Percentiles rank a stretch among this genome's conserved stretches.
phyloP scores from a whole-genome alignment of 2,888 invertebrate genomes.

The Leucania comma region DNA sequence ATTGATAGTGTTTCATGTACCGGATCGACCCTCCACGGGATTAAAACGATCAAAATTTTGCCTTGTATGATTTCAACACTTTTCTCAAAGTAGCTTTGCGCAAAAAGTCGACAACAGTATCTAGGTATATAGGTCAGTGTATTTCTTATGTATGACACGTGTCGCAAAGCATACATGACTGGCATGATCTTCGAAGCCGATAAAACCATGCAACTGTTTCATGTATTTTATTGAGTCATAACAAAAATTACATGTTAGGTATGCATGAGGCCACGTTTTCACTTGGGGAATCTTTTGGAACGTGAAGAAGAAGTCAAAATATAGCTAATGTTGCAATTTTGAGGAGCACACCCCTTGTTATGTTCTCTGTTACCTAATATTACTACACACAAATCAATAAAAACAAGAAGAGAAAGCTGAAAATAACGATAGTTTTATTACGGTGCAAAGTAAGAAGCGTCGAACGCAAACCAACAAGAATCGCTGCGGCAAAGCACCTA shows the following conservation, averaged over 20 bases:
- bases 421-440: no score
- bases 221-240: slow-evolving; percentile 18
- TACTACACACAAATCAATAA: no score
- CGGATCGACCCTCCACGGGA: no score
- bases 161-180: slow-evolving; percentile 5
- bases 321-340: background rate
- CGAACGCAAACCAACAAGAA: no score
- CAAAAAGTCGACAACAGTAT: background rate
- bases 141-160: slow-evolving; percentile 2
- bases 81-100: background rate
- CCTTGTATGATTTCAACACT: no score
- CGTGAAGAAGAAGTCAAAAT: background rate
- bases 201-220: slow-evolving; percentile 15
- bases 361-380: no score
- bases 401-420: no score
- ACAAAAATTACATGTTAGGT: background rate
- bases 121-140: slow-evolving; percentile 16
- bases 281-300: background rate
- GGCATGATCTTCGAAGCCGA: background rate
- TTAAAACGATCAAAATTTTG: no score
- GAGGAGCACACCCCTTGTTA: background rate
- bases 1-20: no score
- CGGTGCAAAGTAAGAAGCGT: no score
- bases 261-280: background rate
- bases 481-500: no score